A percentile compares a stretch with the other conserved stretches of the same genome.
Evolutionary conservation across 2,797 vertebrate species (phyloP).

Genomic region (Cirrhinus mrigala): DNA sequence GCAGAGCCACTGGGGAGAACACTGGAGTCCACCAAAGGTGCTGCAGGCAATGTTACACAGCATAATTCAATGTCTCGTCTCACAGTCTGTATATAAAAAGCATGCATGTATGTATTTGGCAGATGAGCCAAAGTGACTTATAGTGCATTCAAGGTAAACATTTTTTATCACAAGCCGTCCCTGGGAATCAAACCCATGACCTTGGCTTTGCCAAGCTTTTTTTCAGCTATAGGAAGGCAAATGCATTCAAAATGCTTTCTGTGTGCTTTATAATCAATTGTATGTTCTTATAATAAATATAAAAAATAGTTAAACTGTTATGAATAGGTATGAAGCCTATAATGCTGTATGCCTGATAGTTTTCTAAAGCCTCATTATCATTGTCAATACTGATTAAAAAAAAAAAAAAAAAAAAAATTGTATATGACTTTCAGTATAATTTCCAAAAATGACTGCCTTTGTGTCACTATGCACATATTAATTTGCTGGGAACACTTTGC

Average conservation of each 20-base stretch:
- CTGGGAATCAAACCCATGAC: not conserved
- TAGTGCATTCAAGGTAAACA: not conserved
- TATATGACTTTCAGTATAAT: not conserved
- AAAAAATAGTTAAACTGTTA: too few relatives aligned
- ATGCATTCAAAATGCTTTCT: not conserved
- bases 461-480: not conserved
- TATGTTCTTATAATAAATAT: not conserved
- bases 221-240: not conserved
- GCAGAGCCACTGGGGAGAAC: conserved; percentile 91
- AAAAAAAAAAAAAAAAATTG: not conserved
- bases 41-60: conserved; percentile 69
- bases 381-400: not conserved
- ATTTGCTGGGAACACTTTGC: not conserved
- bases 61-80: not conserved
- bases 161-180: not conserved
- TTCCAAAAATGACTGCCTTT: not conserved
- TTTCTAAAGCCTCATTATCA: not conserved
- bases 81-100: not conserved
- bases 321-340: too few relatives aligned
- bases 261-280: not conserved
- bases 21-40: conserved; percentile 90
- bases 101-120: not conserved
- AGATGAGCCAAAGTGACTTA: not conserved
- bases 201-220: not conserved
- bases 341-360: not conserved